These are phyloP conservation scores for Formica selysi DNA, from an alignment of 1,140 invertebrate species.

Conservation along the genomic window DNA sequence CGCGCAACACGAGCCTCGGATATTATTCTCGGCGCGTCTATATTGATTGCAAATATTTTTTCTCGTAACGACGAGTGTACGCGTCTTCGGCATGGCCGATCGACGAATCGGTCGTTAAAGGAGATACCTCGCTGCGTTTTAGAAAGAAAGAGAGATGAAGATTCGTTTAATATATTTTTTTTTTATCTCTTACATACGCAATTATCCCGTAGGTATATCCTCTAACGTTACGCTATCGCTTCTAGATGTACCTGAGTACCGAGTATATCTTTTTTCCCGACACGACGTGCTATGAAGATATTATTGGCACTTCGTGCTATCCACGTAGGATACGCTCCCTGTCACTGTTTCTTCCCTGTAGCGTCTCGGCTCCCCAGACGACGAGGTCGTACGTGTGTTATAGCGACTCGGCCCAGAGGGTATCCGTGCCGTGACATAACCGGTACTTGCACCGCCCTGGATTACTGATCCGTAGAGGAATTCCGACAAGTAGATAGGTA, in stretches of 20 bases:
- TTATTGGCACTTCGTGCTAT: conserved; percentile 74
- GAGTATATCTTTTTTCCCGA: conserved; percentile 65
- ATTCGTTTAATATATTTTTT: conserved; percentile 35
- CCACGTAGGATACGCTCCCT: conserved; percentile 44
- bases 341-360: conserved; percentile 37
- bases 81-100: background rate
- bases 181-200: conserved; percentile 9
- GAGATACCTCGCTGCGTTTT: conserved; percentile 50
- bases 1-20: conserved; percentile 46
- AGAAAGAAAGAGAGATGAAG: background rate
- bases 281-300: conserved; percentile 74
- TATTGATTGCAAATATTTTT: conserved; percentile 67
- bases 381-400: conserved; percentile 64
- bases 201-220: conserved; percentile 6
- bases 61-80: background rate
- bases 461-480: conserved; percentile 75
- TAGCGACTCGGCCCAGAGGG: conserved; percentile 69
- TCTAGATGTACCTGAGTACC: conserved; percentile 55
- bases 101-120: conserved; percentile 52
- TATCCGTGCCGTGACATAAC: conserved; percentile 74
- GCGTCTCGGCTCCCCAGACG: conserved; percentile 23
- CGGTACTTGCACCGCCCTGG: conserved; percentile 69
- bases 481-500: conserved; percentile 65
- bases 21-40: conserved; percentile 36
- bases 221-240: conserved; percentile 50